phyloP scores from a whole-genome alignment of 2,797 vertebrate species.

The Danio choprae region DNA sequence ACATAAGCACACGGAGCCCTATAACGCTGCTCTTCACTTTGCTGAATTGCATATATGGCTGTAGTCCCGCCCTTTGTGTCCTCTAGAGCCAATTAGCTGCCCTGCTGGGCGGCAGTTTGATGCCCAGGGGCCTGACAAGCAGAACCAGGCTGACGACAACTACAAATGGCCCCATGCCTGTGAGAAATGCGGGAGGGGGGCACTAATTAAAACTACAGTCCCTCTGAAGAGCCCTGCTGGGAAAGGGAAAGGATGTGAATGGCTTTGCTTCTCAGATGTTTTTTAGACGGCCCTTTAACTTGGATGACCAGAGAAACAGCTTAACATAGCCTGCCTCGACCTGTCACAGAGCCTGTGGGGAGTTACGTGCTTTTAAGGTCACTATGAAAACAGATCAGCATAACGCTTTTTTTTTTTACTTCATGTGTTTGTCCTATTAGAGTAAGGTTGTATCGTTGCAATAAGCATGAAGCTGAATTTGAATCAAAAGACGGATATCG shows the following conservation, averaged over 20 bases:
- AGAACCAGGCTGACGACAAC: constrained; percentile 69
- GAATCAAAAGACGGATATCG: not conserved
- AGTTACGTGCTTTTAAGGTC: constrained; percentile 29
- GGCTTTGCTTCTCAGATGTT: constrained; percentile 54
- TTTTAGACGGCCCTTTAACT: constrained; percentile 56
- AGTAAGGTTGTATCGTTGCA: constrained; percentile 7
- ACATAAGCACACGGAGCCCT: constrained; percentile 15
- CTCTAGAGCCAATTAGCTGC: constrained; percentile 86
- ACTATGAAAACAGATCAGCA: constrained; percentile 45
- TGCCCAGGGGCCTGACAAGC: constrained; percentile 84
- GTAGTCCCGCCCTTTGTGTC: constrained; percentile 53
- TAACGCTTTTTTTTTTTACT: not conserved
- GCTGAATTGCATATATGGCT: constrained; percentile 50
- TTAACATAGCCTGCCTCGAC: constrained; percentile 58
- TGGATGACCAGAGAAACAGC: constrained; percentile 63
- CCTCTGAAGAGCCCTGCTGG: constrained; percentile 69
- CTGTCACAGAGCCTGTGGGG: constrained; percentile 50
- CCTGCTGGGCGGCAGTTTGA: constrained; percentile 84
- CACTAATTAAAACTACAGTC: constrained; percentile 79
- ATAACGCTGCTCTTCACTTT: constrained; percentile 18
- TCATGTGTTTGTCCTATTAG: not conserved
- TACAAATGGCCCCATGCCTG: constrained; percentile 70
- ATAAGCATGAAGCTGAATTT: not conserved
- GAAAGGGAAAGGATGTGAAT: constrained; percentile 63
- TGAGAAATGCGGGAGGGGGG: constrained; percentile 67